phyloP scores from a whole-genome alignment of 1,140 invertebrate species.

The Cotesia chilonis region DNA sequence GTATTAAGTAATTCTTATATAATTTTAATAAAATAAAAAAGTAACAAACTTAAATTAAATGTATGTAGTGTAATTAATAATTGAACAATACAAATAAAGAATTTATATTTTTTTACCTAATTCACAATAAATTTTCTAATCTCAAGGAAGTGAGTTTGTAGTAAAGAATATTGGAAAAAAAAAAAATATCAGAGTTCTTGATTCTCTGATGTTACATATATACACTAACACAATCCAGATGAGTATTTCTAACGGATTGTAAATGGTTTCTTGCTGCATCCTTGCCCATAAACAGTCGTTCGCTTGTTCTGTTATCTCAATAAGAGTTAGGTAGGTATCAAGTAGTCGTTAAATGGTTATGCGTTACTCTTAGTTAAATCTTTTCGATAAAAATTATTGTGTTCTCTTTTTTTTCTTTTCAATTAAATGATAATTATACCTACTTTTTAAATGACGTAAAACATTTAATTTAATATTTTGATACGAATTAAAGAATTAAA shows the following conservation, averaged over 20 bases:
- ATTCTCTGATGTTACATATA: not conserved
- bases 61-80: not conserved
- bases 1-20: slow-evolving; percentile 21
- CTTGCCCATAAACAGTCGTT: slow-evolving; percentile 20
- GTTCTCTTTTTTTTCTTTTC: not conserved
- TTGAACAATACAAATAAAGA: not conserved
- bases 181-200: not conserved
- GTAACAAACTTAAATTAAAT: not conserved
- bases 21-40: not conserved
- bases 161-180: not conserved
- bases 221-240: slow-evolving; percentile 12
- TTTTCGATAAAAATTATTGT: slow-evolving; percentile 11
- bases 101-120: not conserved
- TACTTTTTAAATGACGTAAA: not conserved
- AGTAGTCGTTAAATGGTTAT: slow-evolving; percentile 16
- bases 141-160: slow-evolving; percentile 9
- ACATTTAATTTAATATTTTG: not conserved
- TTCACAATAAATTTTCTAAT: not conserved
- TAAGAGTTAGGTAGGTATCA: slow-evolving; percentile 13
- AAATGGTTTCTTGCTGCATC: slow-evolving; percentile 30
- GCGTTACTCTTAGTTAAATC: slow-evolving; percentile 6
- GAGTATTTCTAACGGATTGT: slow-evolving; percentile 25
- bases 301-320: slow-evolving; percentile 14
- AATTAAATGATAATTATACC: not conserved
- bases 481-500: not conserved